A percentile compares a stretch with the other conserved stretches of the same genome.
These are phyloP conservation scores for Rhorus exstirpatorius DNA, from an alignment of 2,888 invertebrate species.

Conservation along the genomic window DNA sequence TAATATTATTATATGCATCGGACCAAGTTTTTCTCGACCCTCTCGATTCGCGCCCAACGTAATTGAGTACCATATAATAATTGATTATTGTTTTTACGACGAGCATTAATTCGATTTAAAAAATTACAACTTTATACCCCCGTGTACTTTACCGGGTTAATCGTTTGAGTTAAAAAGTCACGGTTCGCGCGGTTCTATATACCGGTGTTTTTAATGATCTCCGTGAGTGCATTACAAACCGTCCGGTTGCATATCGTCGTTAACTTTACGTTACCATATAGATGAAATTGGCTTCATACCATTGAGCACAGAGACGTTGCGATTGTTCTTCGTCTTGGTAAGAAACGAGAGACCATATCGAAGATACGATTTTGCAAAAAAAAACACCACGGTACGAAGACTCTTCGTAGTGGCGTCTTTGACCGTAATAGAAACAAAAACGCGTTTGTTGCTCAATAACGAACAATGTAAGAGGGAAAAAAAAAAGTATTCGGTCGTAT, in stretches of 20 bases:
- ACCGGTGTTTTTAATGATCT: constrained; percentile 55
- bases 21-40: too few relatives aligned
- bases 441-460: neutral
- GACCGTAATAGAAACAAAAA: constrained; percentile 5
- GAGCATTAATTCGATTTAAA: neutral
- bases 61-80: too few relatives aligned
- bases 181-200: constrained; percentile 56
- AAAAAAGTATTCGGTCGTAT: too few relatives aligned
- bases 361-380: constrained; percentile 5
- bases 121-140: neutral
- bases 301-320: neutral
- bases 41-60: too few relatives aligned
- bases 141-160: constrained; percentile 43
- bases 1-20: too few relatives aligned
- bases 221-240: constrained; percentile 35
- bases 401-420: neutral
- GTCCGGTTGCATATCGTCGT: constrained; percentile 34
- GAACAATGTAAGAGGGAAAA: too few relatives aligned
- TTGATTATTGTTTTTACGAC: neutral
- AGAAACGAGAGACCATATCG: constrained; percentile 3
- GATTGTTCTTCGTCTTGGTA: constrained; percentile 48
- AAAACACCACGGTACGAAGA: neutral
- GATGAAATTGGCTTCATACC: constrained; percentile 18
- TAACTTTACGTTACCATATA: constrained; percentile 32
- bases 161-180: constrained; percentile 62